Conservation (phyloP, 1,140 invertebrate genomes). For the Ceratitis capitata region DNA sequence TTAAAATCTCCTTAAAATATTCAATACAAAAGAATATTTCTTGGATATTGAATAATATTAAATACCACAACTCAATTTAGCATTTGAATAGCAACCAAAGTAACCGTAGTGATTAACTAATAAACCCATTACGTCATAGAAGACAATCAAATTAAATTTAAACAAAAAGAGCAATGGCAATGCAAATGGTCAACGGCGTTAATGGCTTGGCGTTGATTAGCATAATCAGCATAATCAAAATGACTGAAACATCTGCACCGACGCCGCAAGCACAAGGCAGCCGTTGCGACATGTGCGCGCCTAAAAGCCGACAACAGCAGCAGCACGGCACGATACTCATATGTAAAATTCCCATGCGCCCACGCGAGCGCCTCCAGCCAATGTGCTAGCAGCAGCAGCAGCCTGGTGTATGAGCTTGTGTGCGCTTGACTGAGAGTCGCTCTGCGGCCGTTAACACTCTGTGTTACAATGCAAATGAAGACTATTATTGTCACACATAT, state of each 20-base stretch:
- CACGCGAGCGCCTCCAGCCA: background rate
- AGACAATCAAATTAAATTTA: background rate
- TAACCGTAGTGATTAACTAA: background rate
- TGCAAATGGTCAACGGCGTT: constrained; percentile 22
- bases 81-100: background rate
- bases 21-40: too few species aligned
- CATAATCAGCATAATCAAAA: constrained; percentile 23
- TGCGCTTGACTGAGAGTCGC: constrained; percentile 1
- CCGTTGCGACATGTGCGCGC: background rate
- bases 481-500: background rate
- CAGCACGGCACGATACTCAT: constrained; percentile 9
- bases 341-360: background rate
- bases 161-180: background rate
- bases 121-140: background rate
- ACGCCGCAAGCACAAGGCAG: background rate
- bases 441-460: constrained; percentile 18
- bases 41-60: too few species aligned
- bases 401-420: background rate
- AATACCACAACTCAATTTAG: background rate
- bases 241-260: background rate
- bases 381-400: background rate
- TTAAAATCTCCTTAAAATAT: too few species aligned
- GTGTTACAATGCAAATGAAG: background rate
- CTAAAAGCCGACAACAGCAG: constrained; percentile 27
- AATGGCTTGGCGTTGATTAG: background rate